phyloP scores from a whole-genome alignment of 2,797 vertebrate species.

The Schizopygopsis pylzovi region DNA sequence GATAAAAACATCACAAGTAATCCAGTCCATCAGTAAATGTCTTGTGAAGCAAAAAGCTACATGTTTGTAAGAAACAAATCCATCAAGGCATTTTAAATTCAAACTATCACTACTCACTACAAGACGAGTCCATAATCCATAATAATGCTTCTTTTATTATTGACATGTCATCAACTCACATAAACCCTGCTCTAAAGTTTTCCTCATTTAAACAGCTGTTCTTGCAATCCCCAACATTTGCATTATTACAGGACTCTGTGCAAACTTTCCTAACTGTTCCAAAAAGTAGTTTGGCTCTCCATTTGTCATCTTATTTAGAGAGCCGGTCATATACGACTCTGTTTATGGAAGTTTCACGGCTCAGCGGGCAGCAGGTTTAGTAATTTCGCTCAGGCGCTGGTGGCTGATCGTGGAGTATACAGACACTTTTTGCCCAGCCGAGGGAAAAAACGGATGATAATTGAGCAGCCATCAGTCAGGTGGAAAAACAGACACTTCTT shows the following conservation, averaged over 20 bases:
- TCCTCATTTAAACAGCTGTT: background rate
- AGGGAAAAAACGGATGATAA: background rate
- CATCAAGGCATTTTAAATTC: background rate
- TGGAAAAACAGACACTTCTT: background rate
- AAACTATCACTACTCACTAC: background rate
- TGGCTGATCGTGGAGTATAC: constrained; percentile 9
- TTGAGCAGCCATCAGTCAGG: background rate
- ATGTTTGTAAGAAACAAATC: no score
- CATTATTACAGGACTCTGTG: background rate
- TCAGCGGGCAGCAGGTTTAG: background rate
- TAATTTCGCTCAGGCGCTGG: background rate
- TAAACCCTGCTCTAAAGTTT: background rate
- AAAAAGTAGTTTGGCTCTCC: background rate
- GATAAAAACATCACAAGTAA: no score
- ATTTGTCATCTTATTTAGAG: background rate
- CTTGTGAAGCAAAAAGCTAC: no score
- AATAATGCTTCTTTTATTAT: background rate
- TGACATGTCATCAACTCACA: background rate
- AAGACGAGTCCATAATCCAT: background rate
- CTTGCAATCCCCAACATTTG: no score
- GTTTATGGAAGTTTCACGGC: background rate
- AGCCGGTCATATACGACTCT: background rate
- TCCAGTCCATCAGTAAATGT: no score
- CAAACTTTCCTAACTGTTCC: background rate
- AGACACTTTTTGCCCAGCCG: background rate